A percentile compares a stretch with the other conserved stretches of the same genome.
Conservation (phyloP, 2,113 vertebrate species). For the Isichthys henryi region DNA sequence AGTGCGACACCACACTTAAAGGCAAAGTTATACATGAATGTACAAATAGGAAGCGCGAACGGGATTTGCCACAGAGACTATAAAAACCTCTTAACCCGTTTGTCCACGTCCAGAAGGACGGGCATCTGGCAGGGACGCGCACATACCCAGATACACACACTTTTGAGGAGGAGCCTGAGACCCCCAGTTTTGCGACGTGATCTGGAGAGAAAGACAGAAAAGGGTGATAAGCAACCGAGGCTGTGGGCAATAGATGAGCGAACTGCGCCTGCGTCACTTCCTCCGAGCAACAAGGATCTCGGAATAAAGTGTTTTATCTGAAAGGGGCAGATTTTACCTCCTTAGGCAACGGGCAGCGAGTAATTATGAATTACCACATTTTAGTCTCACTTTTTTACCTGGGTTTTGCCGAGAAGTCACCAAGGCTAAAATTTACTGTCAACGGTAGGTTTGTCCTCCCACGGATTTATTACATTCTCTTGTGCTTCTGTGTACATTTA, state of each 20-base stretch:
- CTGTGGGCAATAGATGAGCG: slow-evolving; percentile 11
- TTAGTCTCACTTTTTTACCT: slow-evolving; percentile 44
- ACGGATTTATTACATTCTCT: not conserved
- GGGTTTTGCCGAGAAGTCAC: slow-evolving; percentile 49
- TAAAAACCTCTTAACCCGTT: not conserved
- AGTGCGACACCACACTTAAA: not conserved
- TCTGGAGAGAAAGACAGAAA: slow-evolving; percentile 32
- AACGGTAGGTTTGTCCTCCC: slow-evolving; percentile 53
- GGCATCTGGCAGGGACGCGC: not conserved
- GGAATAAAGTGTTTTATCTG: not conserved
- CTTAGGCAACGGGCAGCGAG: not conserved
- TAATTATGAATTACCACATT: slow-evolving; percentile 53
- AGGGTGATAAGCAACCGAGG: slow-evolving; percentile 24
- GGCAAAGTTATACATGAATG: not conserved
- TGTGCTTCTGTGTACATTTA: not conserved
- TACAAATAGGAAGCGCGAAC: not conserved
- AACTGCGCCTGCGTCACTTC: not conserved
- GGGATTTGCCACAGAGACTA: not conserved
- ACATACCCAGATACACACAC: not conserved
- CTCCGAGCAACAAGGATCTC: not conserved
- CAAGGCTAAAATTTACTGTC: slow-evolving; percentile 65
- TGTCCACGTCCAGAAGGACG: not conserved
- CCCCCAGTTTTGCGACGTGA: slow-evolving; percentile 40
- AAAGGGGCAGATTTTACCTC: not conserved
- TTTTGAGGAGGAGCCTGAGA: slow-evolving; percentile 55